Evolutionary conservation across 2,888 invertebrate genomes (phyloP), one percentile per base, ranked within the genome.

Genomic region (Philonicus albiceps): DNA sequence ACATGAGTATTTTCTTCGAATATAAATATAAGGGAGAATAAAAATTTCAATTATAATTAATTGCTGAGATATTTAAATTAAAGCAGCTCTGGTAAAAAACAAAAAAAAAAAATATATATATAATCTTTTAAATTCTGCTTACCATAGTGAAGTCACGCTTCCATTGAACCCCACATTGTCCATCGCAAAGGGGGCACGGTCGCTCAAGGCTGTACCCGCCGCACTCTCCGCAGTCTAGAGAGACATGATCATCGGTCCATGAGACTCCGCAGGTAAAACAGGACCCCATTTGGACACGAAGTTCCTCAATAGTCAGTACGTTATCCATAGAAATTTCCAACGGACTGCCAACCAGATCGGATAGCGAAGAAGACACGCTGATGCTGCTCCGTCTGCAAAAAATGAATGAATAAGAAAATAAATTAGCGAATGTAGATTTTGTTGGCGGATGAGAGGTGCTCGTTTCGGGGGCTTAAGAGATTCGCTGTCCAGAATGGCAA

Each of bases 201-300:
- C 96, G 93, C 89, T 94, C 93, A 90, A 96, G 93, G 86, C 96
- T 95, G 90, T 96, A 96, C 85, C 96, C 96, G 73, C 96, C 96
- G 91, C 96, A 97, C 91, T 97, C 96, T 80, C 94, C 93, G 91
- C 96, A 97, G 90, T 96, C 96, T 76, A 96, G 93, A 8, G 96
- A 95, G 73, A 96, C 95, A 91, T 96, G 96, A 89, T 95, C 94
- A 90, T 96, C 95, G 89, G 94, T 94, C 96, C 96, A 97, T 89
- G 95, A 95, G 34, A 96, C 96, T 84, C 96, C 96, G 91, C 96
- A 97, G 91, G 95, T 95, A 91, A 96, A 96, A 91, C 96, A 96
- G 88, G 95, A 95, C 91, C 95, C 95, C 91, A 96, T 93, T 90
- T 96, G 95, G 87, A 94, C 93, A 83, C 95, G 94, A 88, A 96